A percentile compares a stretch with the other conserved stretches of the same genome.
phyloP scores from a whole-genome alignment of 2,113 vertebrate genomes.

The Ancistrus triradiatus region DNA sequence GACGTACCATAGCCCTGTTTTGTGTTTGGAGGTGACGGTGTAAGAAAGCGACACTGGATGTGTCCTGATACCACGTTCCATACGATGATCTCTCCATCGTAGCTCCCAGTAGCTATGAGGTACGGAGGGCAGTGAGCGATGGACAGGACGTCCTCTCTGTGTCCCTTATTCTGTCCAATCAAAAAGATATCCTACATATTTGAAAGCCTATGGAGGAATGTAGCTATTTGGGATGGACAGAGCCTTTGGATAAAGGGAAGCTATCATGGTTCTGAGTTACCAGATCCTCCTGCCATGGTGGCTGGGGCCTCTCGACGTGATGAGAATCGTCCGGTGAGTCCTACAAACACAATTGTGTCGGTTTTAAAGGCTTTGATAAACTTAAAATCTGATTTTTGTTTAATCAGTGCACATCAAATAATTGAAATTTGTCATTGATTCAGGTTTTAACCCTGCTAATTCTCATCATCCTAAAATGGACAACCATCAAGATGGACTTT shows the following conservation, averaged over 20 bases:
- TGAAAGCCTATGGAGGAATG: not conserved
- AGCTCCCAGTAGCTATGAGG: constrained; percentile 67
- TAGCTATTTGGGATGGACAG: not conserved
- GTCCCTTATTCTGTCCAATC: constrained; percentile 52
- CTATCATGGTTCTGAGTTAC: constrained; percentile 44
- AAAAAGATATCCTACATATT: not conserved
- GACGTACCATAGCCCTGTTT: constrained; percentile 47
- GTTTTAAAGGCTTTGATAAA: too few species aligned
- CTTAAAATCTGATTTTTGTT: too few species aligned
- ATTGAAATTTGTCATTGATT: too few species aligned
- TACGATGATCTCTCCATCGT: constrained; percentile 67
- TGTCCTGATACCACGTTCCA: constrained; percentile 70
- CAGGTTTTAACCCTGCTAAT: too few species aligned
- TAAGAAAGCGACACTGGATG: constrained; percentile 54
- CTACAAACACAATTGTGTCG: too few species aligned
- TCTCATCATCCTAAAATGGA: too few species aligned
- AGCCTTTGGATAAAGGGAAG: not conserved
- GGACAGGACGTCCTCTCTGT: constrained; percentile 68
- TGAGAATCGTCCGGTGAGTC: constrained; percentile 46
- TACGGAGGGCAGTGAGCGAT: constrained; percentile 67
- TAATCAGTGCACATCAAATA: too few species aligned
- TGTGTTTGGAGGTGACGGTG: constrained; percentile 24
- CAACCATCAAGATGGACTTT: too few species aligned
- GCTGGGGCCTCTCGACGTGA: constrained; percentile 62
- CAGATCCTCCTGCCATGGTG: constrained; percentile 67